Conservation (phyloP, 2,113 vertebrate species). For the Sphyrna mokarran region DNA sequence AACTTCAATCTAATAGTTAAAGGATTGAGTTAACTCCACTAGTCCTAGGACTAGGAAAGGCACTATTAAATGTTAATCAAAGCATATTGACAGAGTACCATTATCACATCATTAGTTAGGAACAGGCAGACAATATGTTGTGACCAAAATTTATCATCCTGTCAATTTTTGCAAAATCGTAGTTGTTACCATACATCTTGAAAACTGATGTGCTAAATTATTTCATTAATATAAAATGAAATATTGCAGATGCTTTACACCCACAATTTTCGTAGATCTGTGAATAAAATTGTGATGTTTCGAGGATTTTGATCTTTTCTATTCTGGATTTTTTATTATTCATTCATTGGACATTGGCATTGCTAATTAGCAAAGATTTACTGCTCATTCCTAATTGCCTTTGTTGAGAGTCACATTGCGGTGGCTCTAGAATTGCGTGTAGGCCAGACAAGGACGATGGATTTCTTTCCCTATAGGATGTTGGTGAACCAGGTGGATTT, state of each 20-base stretch:
- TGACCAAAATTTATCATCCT: neutral
- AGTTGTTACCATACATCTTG: neutral
- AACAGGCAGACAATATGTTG: neutral
- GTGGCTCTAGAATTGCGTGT: no score
- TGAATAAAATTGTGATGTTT: neutral
- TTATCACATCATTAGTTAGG: neutral
- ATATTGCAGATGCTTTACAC: neutral
- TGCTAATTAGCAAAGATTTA: no score
- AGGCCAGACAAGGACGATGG: no score
- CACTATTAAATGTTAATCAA: neutral
- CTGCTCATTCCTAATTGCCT: no score
- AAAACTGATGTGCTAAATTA: neutral
- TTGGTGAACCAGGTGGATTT: no score
- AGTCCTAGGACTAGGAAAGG: neutral
- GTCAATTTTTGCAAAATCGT: neutral
- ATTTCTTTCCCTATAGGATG: no score
- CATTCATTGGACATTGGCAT: no score
- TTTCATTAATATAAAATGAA: neutral
- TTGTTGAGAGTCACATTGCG: no score
- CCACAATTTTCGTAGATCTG: neutral
- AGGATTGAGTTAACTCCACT: slow-evolving; percentile 1
- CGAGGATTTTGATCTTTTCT: neutral
- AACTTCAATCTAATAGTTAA: neutral
- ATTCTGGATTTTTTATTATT: neutral
- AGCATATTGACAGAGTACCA: neutral